Conservation (phyloP, 1,140 invertebrate species). For the Caenorhabditis elegans region DNA sequence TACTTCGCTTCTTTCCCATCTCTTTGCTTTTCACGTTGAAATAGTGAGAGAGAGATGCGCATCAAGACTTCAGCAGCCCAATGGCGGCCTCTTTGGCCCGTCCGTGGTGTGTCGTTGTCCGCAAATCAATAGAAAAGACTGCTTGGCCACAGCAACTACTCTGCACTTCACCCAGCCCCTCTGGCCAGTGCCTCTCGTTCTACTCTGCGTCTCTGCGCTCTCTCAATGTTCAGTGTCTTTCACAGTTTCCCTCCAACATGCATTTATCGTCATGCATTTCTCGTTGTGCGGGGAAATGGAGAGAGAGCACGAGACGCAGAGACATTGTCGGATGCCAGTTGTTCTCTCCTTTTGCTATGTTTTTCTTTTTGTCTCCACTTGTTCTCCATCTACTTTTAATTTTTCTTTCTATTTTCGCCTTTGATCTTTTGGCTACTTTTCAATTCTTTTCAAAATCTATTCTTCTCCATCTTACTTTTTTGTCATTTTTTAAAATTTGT, state of each 20-base stretch:
- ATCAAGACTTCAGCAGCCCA: not conserved
- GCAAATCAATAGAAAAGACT: no score
- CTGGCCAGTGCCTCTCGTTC: not conserved
- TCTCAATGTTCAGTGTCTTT: no score
- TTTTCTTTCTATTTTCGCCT: conserved; percentile 11
- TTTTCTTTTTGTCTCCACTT: not conserved
- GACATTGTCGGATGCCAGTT: not conserved
- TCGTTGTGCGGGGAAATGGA: not conserved
- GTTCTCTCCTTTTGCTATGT: not conserved
- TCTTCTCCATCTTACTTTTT: no score
- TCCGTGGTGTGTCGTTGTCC: not conserved
- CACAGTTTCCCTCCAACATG: not conserved
- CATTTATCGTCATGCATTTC: not conserved
- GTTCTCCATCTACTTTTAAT: not conserved
- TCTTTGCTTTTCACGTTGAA: not conserved
- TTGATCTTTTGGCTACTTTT: not conserved
- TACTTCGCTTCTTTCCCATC: not conserved
- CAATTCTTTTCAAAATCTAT: not conserved
- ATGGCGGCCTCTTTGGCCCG: no score
- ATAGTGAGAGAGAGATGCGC: not conserved
- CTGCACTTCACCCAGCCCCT: no score
- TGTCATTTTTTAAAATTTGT: no score
- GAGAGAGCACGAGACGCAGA: not conserved
- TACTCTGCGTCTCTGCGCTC: not conserved
- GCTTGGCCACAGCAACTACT: not conserved